These are phyloP conservation scores for Lepidochitona cinerea DNA, from an alignment of 2,888 invertebrate genomes.

Conservation along the genomic window DNA sequence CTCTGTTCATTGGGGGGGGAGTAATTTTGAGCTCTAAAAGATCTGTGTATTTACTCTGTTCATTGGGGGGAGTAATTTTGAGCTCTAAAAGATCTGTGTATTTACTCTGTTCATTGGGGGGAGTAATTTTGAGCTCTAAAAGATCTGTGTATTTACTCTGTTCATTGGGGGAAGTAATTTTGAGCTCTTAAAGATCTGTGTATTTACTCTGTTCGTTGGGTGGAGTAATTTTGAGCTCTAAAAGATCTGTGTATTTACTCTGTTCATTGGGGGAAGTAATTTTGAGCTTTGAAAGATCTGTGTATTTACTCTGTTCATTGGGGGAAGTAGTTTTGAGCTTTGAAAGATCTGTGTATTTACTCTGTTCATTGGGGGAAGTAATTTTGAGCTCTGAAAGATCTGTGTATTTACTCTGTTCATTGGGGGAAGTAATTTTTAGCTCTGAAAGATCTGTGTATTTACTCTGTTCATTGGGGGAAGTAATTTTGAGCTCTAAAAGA, in stretches of 20 bases:
- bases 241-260: no score
- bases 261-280: background rate
- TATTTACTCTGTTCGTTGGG: background rate
- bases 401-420: no score
- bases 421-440: background rate
- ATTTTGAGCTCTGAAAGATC: background rate
- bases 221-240: background rate
- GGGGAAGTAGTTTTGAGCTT: background rate
- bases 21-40: background rate
- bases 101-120: background rate
- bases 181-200: background rate
- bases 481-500: background rate
- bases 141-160: no score
- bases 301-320: background rate
- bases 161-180: background rate
- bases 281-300: background rate
- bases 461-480: background rate
- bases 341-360: no score
- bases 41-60: no score
- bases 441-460: no score
- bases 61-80: background rate
- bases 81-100: background rate
- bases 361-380: background rate
- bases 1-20: background rate
- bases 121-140: background rate